These are phyloP conservation scores for Cuniculus paca DNA, from an alignment of 2,797 vertebrate species.

Conservation along the genomic window DNA sequence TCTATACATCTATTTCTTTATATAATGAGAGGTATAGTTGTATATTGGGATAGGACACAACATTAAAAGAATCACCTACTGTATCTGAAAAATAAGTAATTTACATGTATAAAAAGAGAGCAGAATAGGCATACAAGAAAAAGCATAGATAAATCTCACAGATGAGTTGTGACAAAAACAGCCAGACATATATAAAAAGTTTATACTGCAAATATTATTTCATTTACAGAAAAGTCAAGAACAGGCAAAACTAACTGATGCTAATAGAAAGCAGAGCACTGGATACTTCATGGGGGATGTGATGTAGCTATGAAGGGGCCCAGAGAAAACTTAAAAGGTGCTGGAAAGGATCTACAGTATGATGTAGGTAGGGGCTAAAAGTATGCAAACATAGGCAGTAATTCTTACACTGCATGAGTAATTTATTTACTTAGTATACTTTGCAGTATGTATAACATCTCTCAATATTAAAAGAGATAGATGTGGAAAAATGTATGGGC, in stretches of 20 bases:
- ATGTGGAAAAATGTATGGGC: not conserved
- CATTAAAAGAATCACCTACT: constrained; percentile 7
- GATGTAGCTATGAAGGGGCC: not conserved
- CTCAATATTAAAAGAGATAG: constrained; percentile 9
- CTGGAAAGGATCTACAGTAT: not conserved
- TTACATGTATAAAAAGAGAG: not conserved
- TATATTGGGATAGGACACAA: not conserved
- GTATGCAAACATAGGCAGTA: not conserved
- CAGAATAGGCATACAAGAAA: not conserved
- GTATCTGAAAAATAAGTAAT: not conserved
- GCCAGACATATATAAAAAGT: not conserved
- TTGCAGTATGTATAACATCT: not conserved
- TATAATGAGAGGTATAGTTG: not conserved
- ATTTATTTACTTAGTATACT: not conserved
- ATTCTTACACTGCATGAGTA: constrained; percentile 1
- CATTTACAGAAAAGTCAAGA: constrained; percentile 37
- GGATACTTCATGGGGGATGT: not conserved
- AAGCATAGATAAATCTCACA: constrained; percentile 5
- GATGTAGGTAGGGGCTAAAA: not conserved
- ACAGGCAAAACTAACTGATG: not conserved
- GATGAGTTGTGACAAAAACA: not conserved
- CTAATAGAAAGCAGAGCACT: not conserved
- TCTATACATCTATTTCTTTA: too few relatives aligned
- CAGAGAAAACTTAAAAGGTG: not conserved
- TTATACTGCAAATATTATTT: not conserved